Conservation (phyloP, 2,888 invertebrate species). For the Drosophila leonis region DNA sequence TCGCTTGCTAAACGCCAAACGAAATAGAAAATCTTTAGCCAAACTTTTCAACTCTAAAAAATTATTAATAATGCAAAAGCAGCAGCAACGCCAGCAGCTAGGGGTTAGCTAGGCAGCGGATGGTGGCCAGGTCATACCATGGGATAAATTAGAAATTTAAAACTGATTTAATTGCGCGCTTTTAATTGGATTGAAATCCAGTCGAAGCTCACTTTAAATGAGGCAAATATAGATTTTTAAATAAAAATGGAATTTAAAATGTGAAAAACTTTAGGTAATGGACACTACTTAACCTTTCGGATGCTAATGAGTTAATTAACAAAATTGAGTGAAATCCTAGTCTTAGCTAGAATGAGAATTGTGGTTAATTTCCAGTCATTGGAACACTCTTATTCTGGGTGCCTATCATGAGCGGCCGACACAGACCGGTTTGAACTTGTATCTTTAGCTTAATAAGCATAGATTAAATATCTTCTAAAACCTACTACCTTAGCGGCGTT, state of each 20-base stretch:
- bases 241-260: neutral
- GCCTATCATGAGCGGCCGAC: too few species aligned
- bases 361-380: too few species aligned
- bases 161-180: neutral
- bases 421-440: too few species aligned
- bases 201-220: neutral
- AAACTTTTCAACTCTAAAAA: constrained; percentile 72
- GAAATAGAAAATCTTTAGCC: constrained; percentile 70
- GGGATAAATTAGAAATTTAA: constrained; percentile 6
- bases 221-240: neutral
- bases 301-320: too few species aligned
- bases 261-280: too few species aligned
- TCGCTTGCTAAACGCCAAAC: constrained; percentile 21
- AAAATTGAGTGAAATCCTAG: too few species aligned
- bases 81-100: constrained; percentile 16
- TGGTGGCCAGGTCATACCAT: constrained; percentile 7
- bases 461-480: too few species aligned
- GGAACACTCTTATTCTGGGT: too few species aligned
- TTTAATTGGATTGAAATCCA: neutral
- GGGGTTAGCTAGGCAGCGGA: neutral
- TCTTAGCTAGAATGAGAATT: too few species aligned
- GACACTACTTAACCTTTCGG: too few species aligned
- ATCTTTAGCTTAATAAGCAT: too few species aligned
- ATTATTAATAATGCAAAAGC: constrained; percentile 76
- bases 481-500: too few species aligned